Conservation (phyloP, 2,888 invertebrate species). For the Crepidodera aurea region DNA sequence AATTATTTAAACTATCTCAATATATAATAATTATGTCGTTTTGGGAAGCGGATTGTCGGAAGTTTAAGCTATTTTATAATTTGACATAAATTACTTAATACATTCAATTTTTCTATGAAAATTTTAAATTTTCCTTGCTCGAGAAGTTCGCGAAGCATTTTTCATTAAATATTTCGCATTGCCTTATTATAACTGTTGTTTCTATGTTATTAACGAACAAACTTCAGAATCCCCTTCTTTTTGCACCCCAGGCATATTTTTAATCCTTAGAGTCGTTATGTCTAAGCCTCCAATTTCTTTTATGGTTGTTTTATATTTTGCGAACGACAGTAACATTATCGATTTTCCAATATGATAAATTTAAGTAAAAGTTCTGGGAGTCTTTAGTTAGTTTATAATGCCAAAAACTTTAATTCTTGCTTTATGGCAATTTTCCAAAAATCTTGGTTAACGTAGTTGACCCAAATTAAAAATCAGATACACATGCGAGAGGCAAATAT, state of each 20-base stretch:
- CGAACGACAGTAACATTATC: neutral
- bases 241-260: slow-evolving; percentile 4
- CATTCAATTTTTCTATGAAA: no score
- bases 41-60: no score
- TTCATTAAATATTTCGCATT: neutral
- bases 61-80: no score
- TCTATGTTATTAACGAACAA: slow-evolving; percentile 7
- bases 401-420: slow-evolving; percentile 1
- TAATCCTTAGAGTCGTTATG: slow-evolving; percentile 4
- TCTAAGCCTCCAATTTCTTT: slow-evolving; percentile 12
- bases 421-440: slow-evolving; percentile 5
- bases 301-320: slow-evolving; percentile 1
- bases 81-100: no score
- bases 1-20: no score
- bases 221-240: slow-evolving; percentile 2
- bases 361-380: neutral
- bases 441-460: neutral
- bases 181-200: slow-evolving; percentile 6
- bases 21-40: no score
- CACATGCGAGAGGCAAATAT: slow-evolving; percentile 2
- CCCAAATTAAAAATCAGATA: slow-evolving; percentile 1
- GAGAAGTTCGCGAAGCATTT: no score
- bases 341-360: neutral
- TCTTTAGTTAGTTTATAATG: neutral
- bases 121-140: no score